Evolutionary conservation across 1,140 invertebrate species (phyloP), one percentile per base, ranked within the genome.

Genomic region (Aphidius ervi): DNA sequence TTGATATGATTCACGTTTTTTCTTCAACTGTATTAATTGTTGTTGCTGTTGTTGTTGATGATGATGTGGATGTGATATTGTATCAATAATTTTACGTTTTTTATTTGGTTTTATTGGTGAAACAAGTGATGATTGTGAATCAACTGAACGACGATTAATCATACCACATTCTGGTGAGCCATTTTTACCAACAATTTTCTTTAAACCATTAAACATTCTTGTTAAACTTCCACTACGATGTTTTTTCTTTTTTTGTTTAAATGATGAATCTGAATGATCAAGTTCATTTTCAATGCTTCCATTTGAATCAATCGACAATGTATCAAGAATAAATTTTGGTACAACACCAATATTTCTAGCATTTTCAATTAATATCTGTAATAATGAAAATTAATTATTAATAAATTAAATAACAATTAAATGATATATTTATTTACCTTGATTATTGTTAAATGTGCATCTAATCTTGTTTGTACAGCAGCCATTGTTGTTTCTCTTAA

Each of bases 191-290:
- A 92, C 88, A 67, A 90, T 90, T 76, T 88, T 91, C 67, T 85
- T 87, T 8, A 91, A 73, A n/a, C 88, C 88, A 75, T 81, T 88
- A 46, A 92, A 82, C 81, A 92, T 86, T 76, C 88, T 88, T 90
- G 61, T 50, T 73, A 76, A 71, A 70, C 90, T 92, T 68, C 90
- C 89, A 84, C 89, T 92, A 67, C 90, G 81, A 68, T 87, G 80
- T 75, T 89, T 88, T 70, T 89, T 90, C 68, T 86, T 87, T 70
- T 86, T 87, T 9, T 53, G 69, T 81, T 83, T 74, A 71, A 70
- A 67, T 63, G 68, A 77, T 66, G 64, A 72, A 62, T 67, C 71
- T n/a, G 65, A 81, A 58, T 64, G 65, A 65, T 77, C 82, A 57
- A 81, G 74, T 65, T 84, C 82, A 66, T 79, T 79, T 61, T 85